Conservation (phyloP, 2,797 vertebrate species). For the Scarus forsteni region DNA sequence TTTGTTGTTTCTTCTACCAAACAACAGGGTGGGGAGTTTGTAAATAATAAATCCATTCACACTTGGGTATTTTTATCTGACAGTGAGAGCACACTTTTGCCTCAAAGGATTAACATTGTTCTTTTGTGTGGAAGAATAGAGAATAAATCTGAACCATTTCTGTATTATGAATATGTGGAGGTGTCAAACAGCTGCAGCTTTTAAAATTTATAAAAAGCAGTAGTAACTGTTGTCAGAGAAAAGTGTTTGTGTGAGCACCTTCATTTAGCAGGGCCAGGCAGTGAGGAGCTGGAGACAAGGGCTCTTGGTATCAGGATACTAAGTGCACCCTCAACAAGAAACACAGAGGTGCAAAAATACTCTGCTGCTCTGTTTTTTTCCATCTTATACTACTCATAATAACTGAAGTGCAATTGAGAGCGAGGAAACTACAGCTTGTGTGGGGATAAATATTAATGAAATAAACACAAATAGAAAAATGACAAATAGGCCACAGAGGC, state of each 20-base stretch:
- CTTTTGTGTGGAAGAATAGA: not conserved
- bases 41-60: not conserved
- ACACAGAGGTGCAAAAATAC: not conserved
- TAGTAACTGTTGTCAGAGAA: conserved; percentile 11
- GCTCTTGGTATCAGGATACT: conserved; percentile 19
- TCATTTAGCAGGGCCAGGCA: conserved; percentile 11
- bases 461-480: conserved; percentile 5
- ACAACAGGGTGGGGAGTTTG: not conserved
- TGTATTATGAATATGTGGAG: not conserved
- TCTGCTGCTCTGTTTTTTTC: conserved; percentile 21
- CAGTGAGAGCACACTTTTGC: conserved; percentile 5
- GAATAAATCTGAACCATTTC: not conserved
- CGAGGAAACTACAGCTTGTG: conserved; percentile 14
- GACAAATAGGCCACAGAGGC: conserved; percentile 3
- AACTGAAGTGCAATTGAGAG: conserved; percentile 31
- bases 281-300: conserved; percentile 16
- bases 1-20: not conserved
- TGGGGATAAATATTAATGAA: conserved; percentile 6
- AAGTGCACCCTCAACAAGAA: conserved; percentile 21
- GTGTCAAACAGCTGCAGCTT: conserved; percentile 1
- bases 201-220: conserved; percentile 12
- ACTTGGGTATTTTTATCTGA: conserved; percentile 13
- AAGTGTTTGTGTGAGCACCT: not conserved
- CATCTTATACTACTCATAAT: conserved; percentile 7
- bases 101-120: not conserved